These are phyloP conservation scores for zebrafish (Danio rerio) DNA, from an alignment of 2,113 vertebrate species.

Conservation along the genomic window GRCz12tu NC_133200.1:15231001-15231500, in stretches of 20 bases:
- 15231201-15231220: too few relatives aligned
- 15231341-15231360: not conserved
- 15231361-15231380: conserved; percentile 18
- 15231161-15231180: not conserved
- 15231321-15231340: conserved; percentile 22
- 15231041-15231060: conserved; percentile 31
- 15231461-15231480: conserved; percentile 56
- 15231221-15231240: too few relatives aligned
- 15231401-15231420: conserved; percentile 52
- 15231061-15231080: conserved; percentile 31
- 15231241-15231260: not conserved
- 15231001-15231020: not conserved
- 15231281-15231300: not conserved
- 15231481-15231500: conserved; percentile 63
- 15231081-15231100: conserved; percentile 34
- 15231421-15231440: conserved; percentile 53
- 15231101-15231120: conserved; percentile 44
- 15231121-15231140: conserved; percentile 10
- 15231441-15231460: conserved; percentile 61
- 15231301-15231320: conserved; percentile 6
- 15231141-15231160: not conserved
- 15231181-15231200: not conserved
- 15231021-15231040: conserved; percentile 17
- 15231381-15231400: conserved; percentile 37
- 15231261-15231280: not conserved